Evolutionary conservation across 2,797 vertebrate genomes (phyloP).

Genomic region (Lepus townsendii): DNA sequence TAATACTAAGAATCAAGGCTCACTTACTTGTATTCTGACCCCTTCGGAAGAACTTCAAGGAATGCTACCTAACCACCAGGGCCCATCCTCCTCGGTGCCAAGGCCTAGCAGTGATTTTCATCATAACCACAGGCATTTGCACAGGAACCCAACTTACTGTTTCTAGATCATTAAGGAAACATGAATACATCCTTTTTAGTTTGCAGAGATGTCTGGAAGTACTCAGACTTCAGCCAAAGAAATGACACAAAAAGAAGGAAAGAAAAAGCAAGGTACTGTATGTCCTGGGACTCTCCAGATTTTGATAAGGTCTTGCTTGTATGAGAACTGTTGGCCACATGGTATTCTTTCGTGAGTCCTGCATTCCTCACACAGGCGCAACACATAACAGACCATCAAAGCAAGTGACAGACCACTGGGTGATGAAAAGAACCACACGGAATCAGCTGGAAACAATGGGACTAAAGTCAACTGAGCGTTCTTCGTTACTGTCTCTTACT

Average conservation of each 20-base stretch:
- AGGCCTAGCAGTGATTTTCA: constrained; percentile 45
- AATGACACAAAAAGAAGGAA: background rate
- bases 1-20: background rate
- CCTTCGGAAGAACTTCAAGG: constrained; percentile 43
- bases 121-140: constrained; percentile 60
- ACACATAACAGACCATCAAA: background rate
- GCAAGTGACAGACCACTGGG: background rate
- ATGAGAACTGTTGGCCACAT: background rate
- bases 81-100: constrained; percentile 12
- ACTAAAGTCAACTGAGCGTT: background rate
- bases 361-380: background rate
- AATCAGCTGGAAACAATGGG: background rate
- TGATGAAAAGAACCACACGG: constrained; percentile 5
- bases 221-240: constrained; percentile 3
- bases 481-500: background rate
- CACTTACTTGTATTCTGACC: constrained; percentile 39
- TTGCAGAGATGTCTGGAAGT: constrained; percentile 22
- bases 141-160: constrained; percentile 48
- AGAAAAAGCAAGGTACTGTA: background rate
- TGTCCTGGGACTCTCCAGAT: background rate
- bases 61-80: constrained; percentile 44
- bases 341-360: background rate
- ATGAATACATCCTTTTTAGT: constrained; percentile 1
- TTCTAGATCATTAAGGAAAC: constrained; percentile 56
- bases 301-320: constrained; percentile 6